Base-by-base conservation (phyloP, 2,888 invertebrate species). In the Drosophila paracracens region DNA sequence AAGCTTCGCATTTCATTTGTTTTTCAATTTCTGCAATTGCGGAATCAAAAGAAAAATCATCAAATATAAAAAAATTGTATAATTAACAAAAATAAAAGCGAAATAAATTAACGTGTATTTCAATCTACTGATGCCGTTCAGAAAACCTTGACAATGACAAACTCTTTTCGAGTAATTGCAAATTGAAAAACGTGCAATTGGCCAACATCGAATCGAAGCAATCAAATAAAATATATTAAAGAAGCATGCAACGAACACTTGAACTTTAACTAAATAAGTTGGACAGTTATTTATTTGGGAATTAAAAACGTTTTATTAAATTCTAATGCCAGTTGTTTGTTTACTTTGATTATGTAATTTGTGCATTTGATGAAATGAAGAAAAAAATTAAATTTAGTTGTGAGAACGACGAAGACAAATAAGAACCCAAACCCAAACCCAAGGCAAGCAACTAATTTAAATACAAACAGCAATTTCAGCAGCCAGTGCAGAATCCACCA, bases 161-260 rank as follows among this genome's bases (percentile, higher is more conserved):
- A 79, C 74, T 68, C 61, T 61, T 68, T 68, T n/a, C 54, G 52
- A 66, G 66, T 86, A 86, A 89, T 87, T 85, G 87, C 81, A 79
- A 89, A 89, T 87, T 79, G 85, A 77, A 85, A 87, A 89, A 83
- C 89, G 89, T 89, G 86, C 78, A 75, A 72, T 70, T 69, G 73
- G 52, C 35, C 51, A 54, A 73, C n/a, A 72, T 25, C 65, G 40
- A 76, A 70, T 69, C 25, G 68, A 11, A 38, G n/a, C 53, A 79
- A 83, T 66, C 66, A 66, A 73, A 66, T 59, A 61, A 63, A 66
- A 74, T 76, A 76, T 62, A 74, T 66, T 56, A 54, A 66, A 56
- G 58, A 68, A 71, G 70, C 67, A 64, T 59, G 61, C 59, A 60
- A 70, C 66, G 16, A 64, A 69, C 64, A 59, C 72, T 72, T 88